Evolutionary conservation across 1,140 invertebrate species (phyloP), one percentile per base, ranked within the genome.

Genomic region (Coenobita brevimanus): DNA sequence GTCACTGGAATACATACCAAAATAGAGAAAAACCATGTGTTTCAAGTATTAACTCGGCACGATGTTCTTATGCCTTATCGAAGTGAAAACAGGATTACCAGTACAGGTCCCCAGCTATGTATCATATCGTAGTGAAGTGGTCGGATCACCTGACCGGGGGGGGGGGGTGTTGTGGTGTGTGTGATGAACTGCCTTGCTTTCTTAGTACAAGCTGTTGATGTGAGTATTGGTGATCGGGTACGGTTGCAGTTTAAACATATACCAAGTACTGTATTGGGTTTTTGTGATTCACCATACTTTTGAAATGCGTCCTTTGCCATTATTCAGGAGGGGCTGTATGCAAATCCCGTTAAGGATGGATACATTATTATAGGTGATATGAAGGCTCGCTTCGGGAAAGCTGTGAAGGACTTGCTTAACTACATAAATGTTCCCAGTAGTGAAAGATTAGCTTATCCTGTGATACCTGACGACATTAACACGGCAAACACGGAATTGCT

Each of bases 1-100:
- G 54, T 62, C 27, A 80, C 60, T 62, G 78, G 78, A 36, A 36
- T 80, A 36, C 13, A 64, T 54, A 80, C 54, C 6, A 62, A 62
- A 80, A 1, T 80, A 38, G 78, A 62, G 46, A 41, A 80, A 27
- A n/a, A 80, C 3, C 36, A 15, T 54, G 43, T 54, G 3, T 30
- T 79, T 43, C 76, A 79, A 38, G 24, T 54, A 24, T 57, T 50
- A n/a, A 1, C n/a, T 30, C n/a, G 38, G 8, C 64, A 62, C 64
- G 54, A 62, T 80, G 54, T 78, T 46, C 10, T 80, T 38, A n/a
- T 80, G 60, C 10, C 54, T 80, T 62, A 80, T 15, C 38, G 78
- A 64, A 64, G 36, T 80, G 10, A 62, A 80, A 41, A 80, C 78
- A 80, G n/a, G n/a, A n/a, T n/a, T n/a, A n/a, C n/a, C n/a, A n/a